A percentile compares a stretch with the other conserved stretches of the same genome.
Conservation (phyloP, 2,113 vertebrate species). For the Odocoileus hemionus region DNA sequence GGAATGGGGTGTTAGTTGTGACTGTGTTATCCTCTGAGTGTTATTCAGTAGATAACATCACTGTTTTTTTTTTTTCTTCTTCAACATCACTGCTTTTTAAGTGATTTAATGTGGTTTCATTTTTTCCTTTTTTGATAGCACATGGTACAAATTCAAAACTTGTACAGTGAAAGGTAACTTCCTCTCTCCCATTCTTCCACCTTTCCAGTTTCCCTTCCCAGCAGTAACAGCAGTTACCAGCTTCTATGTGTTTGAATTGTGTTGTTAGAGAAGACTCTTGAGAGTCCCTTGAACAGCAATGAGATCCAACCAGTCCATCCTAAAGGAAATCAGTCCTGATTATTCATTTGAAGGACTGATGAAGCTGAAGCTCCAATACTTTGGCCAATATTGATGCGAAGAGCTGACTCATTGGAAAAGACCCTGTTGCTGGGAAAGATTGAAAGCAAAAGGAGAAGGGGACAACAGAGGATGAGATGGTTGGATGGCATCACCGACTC, state of each 20-base stretch:
- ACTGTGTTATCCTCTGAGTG: background rate
- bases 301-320: background rate
- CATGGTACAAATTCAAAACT: background rate
- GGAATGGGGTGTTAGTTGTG: background rate
- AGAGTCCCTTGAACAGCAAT: background rate
- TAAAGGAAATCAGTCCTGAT: background rate
- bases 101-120: background rate
- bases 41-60: background rate
- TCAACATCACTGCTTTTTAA: background rate
- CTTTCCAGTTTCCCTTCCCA: background rate
- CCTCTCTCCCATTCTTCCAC: background rate
- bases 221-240: background rate
- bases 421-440: background rate
- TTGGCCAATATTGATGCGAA: background rate
- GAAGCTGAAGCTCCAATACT: background rate
- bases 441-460: background rate
- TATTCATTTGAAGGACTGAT: background rate
- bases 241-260: background rate
- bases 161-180: background rate
- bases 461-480: background rate
- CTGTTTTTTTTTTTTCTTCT: background rate
- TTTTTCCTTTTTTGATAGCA: background rate
- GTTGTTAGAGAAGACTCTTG: background rate
- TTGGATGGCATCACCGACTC: background rate
- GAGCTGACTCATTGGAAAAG: background rate